Percentiles rank a stretch among this genome's conserved stretches.
These are phyloP conservation scores for Gila robusta DNA, from an alignment of 2,797 vertebrate species.

Conservation along the genomic window DNA sequence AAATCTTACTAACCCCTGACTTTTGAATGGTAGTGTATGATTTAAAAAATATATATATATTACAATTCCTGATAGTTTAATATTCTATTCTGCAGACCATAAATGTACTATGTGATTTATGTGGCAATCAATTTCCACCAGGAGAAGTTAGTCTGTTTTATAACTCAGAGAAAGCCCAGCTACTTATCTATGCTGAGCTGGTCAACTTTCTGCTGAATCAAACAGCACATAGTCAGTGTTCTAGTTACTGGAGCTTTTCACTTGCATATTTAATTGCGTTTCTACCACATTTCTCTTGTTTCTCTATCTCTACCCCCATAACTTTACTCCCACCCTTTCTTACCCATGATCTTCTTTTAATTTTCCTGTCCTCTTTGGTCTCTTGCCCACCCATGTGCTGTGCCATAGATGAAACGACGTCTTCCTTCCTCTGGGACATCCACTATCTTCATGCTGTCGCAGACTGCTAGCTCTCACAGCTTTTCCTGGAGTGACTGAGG, in stretches of 20 bases:
- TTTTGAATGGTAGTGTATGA: neutral
- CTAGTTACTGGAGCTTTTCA: neutral
- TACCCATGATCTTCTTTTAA: constrained; percentile 66
- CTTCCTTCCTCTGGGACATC: constrained; percentile 99
- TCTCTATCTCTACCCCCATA: constrained; percentile 59
- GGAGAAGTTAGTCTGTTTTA: neutral
- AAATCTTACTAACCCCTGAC: neutral
- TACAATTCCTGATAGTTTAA: neutral
- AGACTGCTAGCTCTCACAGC: constrained; percentile 99
- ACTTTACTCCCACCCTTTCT: constrained; percentile 74
- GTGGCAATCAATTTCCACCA: neutral
- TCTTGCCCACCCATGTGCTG: constrained; percentile 76
- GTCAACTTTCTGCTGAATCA: constrained; percentile 6
- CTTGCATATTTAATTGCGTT: neutral
- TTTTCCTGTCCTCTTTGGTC: constrained; percentile 67
- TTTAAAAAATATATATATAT: no score
- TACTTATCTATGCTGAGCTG: neutral
- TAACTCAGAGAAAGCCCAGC: no score
- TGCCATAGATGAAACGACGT: constrained; percentile 91
- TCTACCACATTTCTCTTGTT: constrained; percentile 1
- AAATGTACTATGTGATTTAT: neutral
- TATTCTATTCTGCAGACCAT: neutral
- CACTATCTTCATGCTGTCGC: constrained; percentile 99
- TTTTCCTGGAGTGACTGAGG: constrained; percentile 99
- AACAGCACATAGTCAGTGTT: neutral